Conservation (phyloP, 2,113 vertebrate species). For the Bucco capensis region DNA sequence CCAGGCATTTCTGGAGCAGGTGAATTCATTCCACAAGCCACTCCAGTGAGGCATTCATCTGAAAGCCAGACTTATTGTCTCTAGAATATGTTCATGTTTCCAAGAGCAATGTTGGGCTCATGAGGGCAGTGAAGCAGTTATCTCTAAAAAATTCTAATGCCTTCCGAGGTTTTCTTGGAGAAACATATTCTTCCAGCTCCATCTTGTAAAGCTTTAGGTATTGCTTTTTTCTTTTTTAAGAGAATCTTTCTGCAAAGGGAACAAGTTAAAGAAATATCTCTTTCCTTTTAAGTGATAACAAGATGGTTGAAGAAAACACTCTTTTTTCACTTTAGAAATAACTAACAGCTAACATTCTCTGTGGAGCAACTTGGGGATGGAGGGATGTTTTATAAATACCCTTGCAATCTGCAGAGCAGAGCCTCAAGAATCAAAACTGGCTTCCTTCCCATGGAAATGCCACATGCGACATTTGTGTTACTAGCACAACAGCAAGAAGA, state of each 20-base stretch:
- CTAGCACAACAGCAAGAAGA: slow-evolving; percentile 19
- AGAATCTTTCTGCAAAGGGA: neutral
- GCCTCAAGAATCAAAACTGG: neutral
- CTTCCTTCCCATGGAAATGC: neutral
- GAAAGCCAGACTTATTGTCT: neutral
- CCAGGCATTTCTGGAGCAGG: neutral
- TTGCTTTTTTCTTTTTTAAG: neutral
- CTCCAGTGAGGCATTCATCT: neutral
- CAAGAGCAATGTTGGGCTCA: neutral
- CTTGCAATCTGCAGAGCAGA: neutral
- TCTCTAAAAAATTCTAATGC: neutral
- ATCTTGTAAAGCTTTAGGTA: neutral
- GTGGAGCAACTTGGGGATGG: neutral
- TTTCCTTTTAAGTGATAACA: neutral
- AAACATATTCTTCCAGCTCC: neutral
- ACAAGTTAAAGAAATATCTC: neutral
- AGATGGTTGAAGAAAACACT: neutral
- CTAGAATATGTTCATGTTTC: neutral
- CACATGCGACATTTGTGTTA: neutral
- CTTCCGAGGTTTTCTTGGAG: neutral
- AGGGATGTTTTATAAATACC: slow-evolving; percentile 25
- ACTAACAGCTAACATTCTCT: neutral
- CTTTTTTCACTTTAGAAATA: neutral
- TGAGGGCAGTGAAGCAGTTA: neutral
- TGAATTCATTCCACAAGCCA: neutral